phyloP scores from a whole-genome alignment of 2,888 invertebrate genomes.

The Hermodice carunculata region DNA sequence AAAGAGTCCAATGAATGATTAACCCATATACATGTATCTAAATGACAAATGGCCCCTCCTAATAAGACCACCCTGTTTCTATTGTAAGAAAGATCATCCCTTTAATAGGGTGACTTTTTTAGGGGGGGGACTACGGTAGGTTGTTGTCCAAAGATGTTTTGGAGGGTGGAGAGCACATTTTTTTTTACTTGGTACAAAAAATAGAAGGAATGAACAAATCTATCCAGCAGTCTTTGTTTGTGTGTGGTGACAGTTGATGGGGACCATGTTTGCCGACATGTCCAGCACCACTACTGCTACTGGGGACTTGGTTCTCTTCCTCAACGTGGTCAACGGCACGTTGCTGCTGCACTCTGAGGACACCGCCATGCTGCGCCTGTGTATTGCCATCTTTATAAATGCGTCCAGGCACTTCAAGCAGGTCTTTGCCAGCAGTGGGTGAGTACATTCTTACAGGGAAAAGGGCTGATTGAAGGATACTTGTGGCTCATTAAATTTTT shows the following conservation, averaged over 20 bases:
- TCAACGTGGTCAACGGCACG: slow-evolving; percentile 97
- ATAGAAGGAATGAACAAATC: not conserved
- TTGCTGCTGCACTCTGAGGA: slow-evolving; percentile 97
- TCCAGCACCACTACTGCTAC: slow-evolving; percentile 97
- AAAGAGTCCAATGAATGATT: too few relatives aligned
- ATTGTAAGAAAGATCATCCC: too few relatives aligned
- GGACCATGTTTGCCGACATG: slow-evolving; percentile 98
- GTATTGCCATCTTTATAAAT: slow-evolving; percentile 97
- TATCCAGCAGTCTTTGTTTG: not conserved
- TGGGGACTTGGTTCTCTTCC: slow-evolving; percentile 95
- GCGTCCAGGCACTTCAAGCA: slow-evolving; percentile 93
- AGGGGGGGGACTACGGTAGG: too few relatives aligned
- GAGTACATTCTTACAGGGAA: too few relatives aligned
- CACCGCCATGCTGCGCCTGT: slow-evolving; percentile 92
- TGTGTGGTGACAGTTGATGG: slow-evolving; percentile 76
- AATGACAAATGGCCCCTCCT: too few relatives aligned
- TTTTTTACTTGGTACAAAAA: not conserved
- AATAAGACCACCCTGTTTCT: too few relatives aligned
- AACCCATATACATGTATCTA: too few relatives aligned
- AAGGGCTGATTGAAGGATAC: too few relatives aligned
- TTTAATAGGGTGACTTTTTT: too few relatives aligned
- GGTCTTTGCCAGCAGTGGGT: slow-evolving; percentile 97
- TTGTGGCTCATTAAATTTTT: too few relatives aligned
- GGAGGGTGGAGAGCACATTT: not conserved
- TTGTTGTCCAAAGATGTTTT: too few relatives aligned